These are phyloP conservation scores for Bovichtus diacanthus DNA, from an alignment of 2,797 vertebrate species.

Conservation along the genomic window DNA sequence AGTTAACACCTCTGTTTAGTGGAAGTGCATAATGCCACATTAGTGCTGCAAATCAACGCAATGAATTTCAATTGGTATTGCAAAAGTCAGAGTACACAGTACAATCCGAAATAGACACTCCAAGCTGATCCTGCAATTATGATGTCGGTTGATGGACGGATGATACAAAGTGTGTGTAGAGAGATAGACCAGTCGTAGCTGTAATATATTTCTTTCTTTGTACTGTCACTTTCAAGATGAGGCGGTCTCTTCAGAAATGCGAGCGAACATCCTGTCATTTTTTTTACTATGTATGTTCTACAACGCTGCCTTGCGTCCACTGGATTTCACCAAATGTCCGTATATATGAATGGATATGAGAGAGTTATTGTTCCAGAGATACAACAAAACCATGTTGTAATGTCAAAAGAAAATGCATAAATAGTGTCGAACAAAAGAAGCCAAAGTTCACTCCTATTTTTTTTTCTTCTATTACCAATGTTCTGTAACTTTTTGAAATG, in stretches of 20 bases:
- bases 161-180: background rate
- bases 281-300: background rate
- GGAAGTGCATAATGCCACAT: constrained; percentile 47
- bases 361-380: background rate
- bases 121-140: constrained; percentile 27
- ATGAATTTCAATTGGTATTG: constrained; percentile 42
- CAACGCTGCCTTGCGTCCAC: background rate
- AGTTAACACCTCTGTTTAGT: constrained; percentile 32
- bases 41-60: constrained; percentile 46
- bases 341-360: background rate
- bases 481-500: background rate
- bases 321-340: background rate
- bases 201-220: constrained; percentile 62
- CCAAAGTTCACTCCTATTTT: background rate
- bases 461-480: background rate
- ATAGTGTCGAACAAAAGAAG: background rate
- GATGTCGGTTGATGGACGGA: constrained; percentile 42
- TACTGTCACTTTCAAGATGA: background rate
- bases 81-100: constrained; percentile 6
- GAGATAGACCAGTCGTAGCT: constrained; percentile 46
- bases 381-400: background rate
- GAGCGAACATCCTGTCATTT: background rate
- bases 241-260: background rate
- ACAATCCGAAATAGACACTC: constrained; percentile 29
- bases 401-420: no score